phyloP scores from a whole-genome alignment of 2,113 vertebrate species.

The Macroglossus sobrinus region DNA sequence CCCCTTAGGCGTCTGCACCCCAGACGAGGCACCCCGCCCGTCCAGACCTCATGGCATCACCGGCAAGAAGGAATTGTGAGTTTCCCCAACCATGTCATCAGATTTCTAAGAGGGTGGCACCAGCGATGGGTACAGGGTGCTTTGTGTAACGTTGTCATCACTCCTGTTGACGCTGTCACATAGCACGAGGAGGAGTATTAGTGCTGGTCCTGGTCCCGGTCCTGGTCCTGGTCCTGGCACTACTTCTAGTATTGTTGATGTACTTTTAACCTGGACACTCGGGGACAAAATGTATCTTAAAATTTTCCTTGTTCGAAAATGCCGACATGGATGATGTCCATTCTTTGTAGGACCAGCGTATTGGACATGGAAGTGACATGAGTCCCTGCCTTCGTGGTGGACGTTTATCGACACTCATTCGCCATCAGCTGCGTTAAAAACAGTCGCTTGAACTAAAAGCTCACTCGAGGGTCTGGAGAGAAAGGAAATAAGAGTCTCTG shows the following conservation, averaged over 20 bases:
- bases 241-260: background rate
- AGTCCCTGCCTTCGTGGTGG: background rate
- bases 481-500: background rate
- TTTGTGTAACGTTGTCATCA: too few relatives aligned
- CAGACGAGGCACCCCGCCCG: background rate
- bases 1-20: fast-evolving
- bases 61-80: background rate
- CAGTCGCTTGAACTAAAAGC: background rate
- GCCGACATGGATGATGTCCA: background rate
- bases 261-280: background rate
- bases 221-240: too few relatives aligned
- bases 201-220: too few relatives aligned
- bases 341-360: background rate
- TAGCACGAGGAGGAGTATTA: too few relatives aligned
- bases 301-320: background rate
- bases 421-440: background rate
- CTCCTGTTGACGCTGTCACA: too few relatives aligned
- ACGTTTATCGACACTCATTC: background rate
- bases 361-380: background rate
- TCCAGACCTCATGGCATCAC: background rate
- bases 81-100: background rate
- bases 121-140: too few relatives aligned
- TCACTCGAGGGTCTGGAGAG: background rate
- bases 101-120: background rate
- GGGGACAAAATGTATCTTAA: background rate